Percentiles rank a stretch among this genome's conserved stretches.
These are phyloP conservation scores for Hyaena hyaena DNA, from an alignment of 2,113 vertebrate species.

Conservation along the genomic window DNA sequence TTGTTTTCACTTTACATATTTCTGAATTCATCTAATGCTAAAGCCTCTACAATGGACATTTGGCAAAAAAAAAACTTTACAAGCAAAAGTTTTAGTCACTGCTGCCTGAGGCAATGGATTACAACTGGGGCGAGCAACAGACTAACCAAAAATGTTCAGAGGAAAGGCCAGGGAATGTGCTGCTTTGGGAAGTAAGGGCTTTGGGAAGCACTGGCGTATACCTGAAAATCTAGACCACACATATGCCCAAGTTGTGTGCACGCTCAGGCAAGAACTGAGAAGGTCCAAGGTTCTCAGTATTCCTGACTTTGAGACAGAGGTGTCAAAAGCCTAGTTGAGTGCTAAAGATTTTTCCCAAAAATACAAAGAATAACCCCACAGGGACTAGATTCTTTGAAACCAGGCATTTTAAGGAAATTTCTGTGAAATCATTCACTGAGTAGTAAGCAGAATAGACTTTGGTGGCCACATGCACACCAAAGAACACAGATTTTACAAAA, in stretches of 20 bases:
- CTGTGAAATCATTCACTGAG: neutral
- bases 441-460: neutral
- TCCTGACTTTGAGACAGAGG: neutral
- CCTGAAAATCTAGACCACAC: neutral
- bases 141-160: neutral
- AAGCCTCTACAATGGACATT: neutral
- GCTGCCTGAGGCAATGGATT: neutral
- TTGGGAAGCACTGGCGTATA: neutral
- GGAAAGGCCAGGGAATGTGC: neutral
- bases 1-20: neutral
- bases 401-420: neutral
- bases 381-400: neutral
- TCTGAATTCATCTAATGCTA: neutral
- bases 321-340: neutral
- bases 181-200: neutral
- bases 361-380: neutral
- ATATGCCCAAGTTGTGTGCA: neutral
- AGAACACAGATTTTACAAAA: neutral
- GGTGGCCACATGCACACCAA: neutral
- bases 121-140: neutral
- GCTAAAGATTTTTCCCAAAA: neutral
- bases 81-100: neutral
- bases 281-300: neutral
- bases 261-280: neutral
- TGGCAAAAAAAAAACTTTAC: neutral